Conservation (phyloP, 2,113 vertebrate genomes). For the Raja brachyura region DNA sequence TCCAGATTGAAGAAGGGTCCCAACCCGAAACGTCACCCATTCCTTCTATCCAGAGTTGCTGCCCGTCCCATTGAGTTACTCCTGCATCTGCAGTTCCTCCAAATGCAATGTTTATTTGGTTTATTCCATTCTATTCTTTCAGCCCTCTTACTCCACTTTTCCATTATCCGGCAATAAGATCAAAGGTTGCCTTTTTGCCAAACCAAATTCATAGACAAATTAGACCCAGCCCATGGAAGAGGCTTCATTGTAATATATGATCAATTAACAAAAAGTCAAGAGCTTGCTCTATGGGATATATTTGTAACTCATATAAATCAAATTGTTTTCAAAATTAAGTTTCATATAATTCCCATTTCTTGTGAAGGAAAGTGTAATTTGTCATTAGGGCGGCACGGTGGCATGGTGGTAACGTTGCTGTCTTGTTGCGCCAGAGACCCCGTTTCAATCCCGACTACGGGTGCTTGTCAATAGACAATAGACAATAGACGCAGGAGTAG, state of each 20-base stretch:
- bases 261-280: not conserved
- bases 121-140: not conserved
- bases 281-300: not conserved
- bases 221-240: not conserved
- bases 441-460: too few species aligned
- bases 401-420: too few species aligned
- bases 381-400: too few species aligned
- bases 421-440: too few species aligned
- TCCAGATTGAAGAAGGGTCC: too few species aligned
- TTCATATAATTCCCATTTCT: not conserved
- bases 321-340: not conserved
- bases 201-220: not conserved
- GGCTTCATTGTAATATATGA: not conserved
- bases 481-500: too few species aligned
- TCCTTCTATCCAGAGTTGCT: too few species aligned
- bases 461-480: too few species aligned
- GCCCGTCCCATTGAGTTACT: too few species aligned
- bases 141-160: not conserved
- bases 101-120: not conserved
- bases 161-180: not conserved
- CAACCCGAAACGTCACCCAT: too few species aligned
- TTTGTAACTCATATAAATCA: not conserved
- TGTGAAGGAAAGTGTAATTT: not conserved
- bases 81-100: too few species aligned
- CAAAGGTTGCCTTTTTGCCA: not conserved